Base-by-base conservation (phyloP, 2,797 vertebrate genomes). In the Cottoperca gobio region DNA sequence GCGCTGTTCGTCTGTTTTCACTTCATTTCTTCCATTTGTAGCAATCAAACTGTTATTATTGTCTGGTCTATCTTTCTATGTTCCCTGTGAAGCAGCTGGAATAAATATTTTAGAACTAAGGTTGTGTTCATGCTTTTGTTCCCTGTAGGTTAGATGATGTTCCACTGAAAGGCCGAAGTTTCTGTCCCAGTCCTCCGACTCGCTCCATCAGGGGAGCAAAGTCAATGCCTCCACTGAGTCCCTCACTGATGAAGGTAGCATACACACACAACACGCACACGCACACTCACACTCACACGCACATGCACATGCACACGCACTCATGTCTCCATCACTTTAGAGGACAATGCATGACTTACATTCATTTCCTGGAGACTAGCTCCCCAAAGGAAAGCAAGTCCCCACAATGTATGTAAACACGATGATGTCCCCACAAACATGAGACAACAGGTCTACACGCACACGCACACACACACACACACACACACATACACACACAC, bases 201-300 rank as follows among this genome's bases (percentile, higher is more conserved):
- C 97, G 10, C 94, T 99, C 35, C 94, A 97, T 90, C 96, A 97
- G 89, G 95, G 95, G 76, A 95, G 93, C 89, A 95, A 96, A 78
- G 96, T 96, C 78, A 97, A 96, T 7, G 97, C 96, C 78, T 99
- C 97, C 4, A 97, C 93, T 0, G 97, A 99, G 86, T 98, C 97
- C 0, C 95, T 98, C 42, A 96, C 95, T 1, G 97, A 99, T 35
- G 97, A 98, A 90, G 97, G 97, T 97, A 93, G 91, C 90, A 53
- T 11, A 40, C 50, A 33, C 6, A 12, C 43, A 40, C 21, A 23
- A n/a, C 31, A 31, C 33, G 75, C 24, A 16, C 33, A 65, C 54
- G 53, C 37, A 52, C 61, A 49, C 31, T 37, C 35, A 42, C 26
- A 31, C 42, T 54, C 54, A 50, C 11, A 60, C 5, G 8, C 31